Evolutionary conservation across 1,140 invertebrate species (phyloP), one percentile per base, ranked within the genome.

Genomic region (Venustaconcha ellipsiformis): DNA sequence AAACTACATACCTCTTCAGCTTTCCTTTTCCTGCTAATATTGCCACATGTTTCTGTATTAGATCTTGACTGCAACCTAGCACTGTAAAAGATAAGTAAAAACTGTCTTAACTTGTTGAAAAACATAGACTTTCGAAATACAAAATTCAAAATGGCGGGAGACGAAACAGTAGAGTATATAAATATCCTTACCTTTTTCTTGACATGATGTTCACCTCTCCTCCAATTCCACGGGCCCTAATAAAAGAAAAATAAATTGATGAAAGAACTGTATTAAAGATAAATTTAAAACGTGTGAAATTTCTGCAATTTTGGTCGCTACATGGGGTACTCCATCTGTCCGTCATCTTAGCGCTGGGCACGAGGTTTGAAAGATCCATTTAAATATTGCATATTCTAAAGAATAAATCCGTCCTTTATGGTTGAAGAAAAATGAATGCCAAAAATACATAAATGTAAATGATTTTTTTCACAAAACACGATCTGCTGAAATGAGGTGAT

Each of bases 121-220:
- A 23, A 18, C 64, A 12, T 11, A 23, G 14, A 58, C 56, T 55
- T 55, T 56, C 59, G 18, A n/a, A 70, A 26, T 13, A 57, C 20
- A 14, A 66, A 70, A 78, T n/a, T 75, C 78, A 83, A 83, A 77
- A 83, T 82, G 82, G 82, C 78, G 82, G 77, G 72, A 62, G 58
- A 72, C 60, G 57, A 18, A 13, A n/a, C 58, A 63, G 67, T 15
- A 26, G 69, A 62, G 55, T 76, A 20, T n/a, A 58, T 30, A 57
- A 66, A 66, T 56, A 72, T 69, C 65, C 76, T 73, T 73, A 85
- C 83, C 83, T 85, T 83, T 83, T 85, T 81, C 83, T 83, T 56
- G 83, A 83, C 83, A 85, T 85, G 23, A 59, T 81, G 20, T 72
- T 78, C 70, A 62, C 57, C 60, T 58, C 57, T 69, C 67, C 56